Base-by-base conservation (phyloP, 2,888 invertebrate species). In the Heliconius hortense region DNA sequence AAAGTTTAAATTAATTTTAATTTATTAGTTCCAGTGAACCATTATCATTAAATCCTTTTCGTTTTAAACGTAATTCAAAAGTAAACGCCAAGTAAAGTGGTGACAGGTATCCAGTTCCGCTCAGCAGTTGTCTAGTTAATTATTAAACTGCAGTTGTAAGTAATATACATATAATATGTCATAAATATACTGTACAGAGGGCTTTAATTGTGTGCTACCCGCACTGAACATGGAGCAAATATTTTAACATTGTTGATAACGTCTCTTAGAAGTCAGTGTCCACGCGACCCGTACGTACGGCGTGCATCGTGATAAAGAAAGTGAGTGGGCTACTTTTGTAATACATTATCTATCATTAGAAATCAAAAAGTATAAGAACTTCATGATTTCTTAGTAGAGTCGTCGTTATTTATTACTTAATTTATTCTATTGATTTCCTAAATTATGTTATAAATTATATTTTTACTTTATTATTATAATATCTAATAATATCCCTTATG, bases 181-280 rank as follows among this genome's bases (percentile, higher is more conserved):
- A 68, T 48, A 53, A 21, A 68, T 28, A 68, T 21, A 53, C 28
- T 53, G 7, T 53, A 53, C 31, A 28, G 53, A 68, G 53, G n/a
- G 68, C 31, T 28, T 21, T 53, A 69, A 63, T n/a, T 43, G 62
- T 35, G 78, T 43, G 56, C n/a, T 35, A 26, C 71, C 71, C 69
- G 48, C 74, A 39, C 39, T 21, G 18, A 21, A 31, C 28, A 31
- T 60, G 35, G 74, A 74, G 68, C 43, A 39, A 39, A 76, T 77
- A 76, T 70, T 75, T 69, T 77, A 78, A 79, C 79, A 79, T 79
- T 76, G 76, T 72, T 79, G 84, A 84, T 83, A 83, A 83, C 80
- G 82, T 78, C 81, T 81, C 80, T 79, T 78, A 76, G 39, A 43
- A 78, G 79, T 77, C 85, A 86, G 86, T 85, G 79, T 74, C 80